Evolutionary conservation across 37 sponge, comb jelly and placozoan genomes (phyloP).

Genomic region (Spongilla lacustris): DNA sequence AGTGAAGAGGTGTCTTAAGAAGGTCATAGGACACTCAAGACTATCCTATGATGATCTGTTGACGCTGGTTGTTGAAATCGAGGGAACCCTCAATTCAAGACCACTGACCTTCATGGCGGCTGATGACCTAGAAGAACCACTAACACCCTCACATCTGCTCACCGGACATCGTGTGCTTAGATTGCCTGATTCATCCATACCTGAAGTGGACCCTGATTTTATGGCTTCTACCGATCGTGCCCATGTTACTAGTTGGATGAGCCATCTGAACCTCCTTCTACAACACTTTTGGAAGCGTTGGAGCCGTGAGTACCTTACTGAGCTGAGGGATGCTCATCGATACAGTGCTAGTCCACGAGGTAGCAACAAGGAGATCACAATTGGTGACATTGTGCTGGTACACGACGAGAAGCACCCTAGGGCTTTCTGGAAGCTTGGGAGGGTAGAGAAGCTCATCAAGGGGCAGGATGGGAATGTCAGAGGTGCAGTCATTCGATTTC

Average conservation of each 20-base stretch:
- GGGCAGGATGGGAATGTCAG: slow-evolving; percentile 9
- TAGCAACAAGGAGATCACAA: neutral
- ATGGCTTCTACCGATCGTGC: neutral
- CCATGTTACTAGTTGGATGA: neutral
- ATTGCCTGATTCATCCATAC: too few species aligned
- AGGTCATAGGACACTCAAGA: slow-evolving; percentile 44
- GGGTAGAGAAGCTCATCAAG: neutral
- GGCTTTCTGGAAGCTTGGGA: neutral
- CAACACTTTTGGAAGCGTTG: slow-evolving; percentile 16
- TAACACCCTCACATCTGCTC: slow-evolving; percentile 31
- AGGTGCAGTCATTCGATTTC: slow-evolving; percentile 4
- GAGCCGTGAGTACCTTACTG: slow-evolving; percentile 4
- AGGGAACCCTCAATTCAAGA: slow-evolving; percentile 41
- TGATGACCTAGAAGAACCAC: slow-evolving; percentile 45
- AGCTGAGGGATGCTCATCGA: slow-evolving; percentile 23
- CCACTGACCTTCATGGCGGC: slow-evolving; percentile 21
- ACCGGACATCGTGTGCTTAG: neutral
- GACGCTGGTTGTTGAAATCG: slow-evolving; percentile 34
- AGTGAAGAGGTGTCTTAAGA: slow-evolving; percentile 46
- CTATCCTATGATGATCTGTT: slow-evolving; percentile 47
- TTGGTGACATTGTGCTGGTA: slow-evolving; percentile 10
- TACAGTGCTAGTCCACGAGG: neutral
- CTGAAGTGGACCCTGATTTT: neutral
- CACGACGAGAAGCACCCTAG: slow-evolving; percentile 17
- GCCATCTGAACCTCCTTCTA: neutral